A percentile compares a stretch with the other conserved stretches of the same genome.
Conservation (phyloP, 2,888 invertebrate genomes). For the Atherix ibis region DNA sequence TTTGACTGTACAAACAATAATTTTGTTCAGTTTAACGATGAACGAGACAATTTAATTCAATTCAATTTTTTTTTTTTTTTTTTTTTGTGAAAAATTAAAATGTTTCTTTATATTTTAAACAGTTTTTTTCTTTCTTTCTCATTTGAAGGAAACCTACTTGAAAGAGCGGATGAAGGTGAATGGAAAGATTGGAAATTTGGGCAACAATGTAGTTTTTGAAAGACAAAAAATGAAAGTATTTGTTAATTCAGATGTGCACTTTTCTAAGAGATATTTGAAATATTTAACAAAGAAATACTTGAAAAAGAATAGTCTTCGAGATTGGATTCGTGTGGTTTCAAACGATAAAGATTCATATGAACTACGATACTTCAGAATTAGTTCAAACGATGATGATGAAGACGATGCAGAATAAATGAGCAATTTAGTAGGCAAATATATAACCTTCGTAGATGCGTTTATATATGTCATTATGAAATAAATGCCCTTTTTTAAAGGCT, state of each 20-base stretch:
- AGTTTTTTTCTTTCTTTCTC: neutral
- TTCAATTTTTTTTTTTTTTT: too few relatives aligned
- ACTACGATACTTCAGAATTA: slow-evolving; percentile 97
- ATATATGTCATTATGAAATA: too few relatives aligned
- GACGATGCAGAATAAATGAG: slow-evolving; percentile 40
- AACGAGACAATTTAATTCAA: too few relatives aligned
- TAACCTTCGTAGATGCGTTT: too few relatives aligned
- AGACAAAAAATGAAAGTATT: slow-evolving; percentile 86
- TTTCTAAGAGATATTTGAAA: slow-evolving; percentile 85
- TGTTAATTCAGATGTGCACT: slow-evolving; percentile 74
- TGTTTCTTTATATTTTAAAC: neutral
- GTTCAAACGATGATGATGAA: slow-evolving; percentile 72
- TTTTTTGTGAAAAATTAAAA: too few relatives aligned
- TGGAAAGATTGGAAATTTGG: slow-evolving; percentile 93
- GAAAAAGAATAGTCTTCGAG: slow-evolving; percentile 97
- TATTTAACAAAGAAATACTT: slow-evolving; percentile 99
- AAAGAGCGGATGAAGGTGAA: slow-evolving; percentile 85
- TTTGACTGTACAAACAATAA: slow-evolving; percentile 3
- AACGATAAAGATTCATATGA: slow-evolving; percentile 92
- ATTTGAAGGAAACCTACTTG: slow-evolving; percentile 72
- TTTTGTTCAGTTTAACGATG: slow-evolving; percentile 7
- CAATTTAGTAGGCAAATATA: too few relatives aligned
- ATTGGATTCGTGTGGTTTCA: slow-evolving; percentile 99
- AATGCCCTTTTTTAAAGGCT: too few relatives aligned
- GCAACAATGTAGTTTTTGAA: slow-evolving; percentile 76